Conservation (phyloP, 2,113 vertebrate species). For the Peromyscus maniculatus region DNA sequence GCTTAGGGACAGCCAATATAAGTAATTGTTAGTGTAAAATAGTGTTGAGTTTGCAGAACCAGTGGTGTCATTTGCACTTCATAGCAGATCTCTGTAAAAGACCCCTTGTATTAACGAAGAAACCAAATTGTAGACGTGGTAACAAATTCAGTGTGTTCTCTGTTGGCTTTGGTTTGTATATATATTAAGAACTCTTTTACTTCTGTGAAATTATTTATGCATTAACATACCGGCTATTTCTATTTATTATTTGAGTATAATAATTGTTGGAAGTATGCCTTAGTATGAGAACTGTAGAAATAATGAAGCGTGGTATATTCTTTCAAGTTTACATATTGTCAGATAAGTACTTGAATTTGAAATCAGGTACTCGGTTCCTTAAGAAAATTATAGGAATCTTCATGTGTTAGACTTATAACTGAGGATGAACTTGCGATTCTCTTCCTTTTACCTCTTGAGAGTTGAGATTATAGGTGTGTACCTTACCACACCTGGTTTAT, state of each 20-base stretch:
- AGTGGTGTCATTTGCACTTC: constrained; percentile 30
- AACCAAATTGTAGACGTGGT: constrained; percentile 22
- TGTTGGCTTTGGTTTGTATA: constrained; percentile 32
- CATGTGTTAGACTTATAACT: not conserved
- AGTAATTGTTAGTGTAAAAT: not conserved
- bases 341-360: constrained; percentile 55
- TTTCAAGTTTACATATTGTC: constrained; percentile 44
- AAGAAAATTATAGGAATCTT: constrained; percentile 29
- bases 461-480: not conserved
- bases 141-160: not conserved
- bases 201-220: not conserved
- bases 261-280: constrained; percentile 22
- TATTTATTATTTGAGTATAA: not conserved
- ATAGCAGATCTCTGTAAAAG: not conserved
- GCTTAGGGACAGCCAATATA: constrained; percentile 10
- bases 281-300: constrained; percentile 9
- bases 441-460: not conserved
- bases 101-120: constrained; percentile 30
- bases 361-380: constrained; percentile 18
- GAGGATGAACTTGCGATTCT: not conserved
- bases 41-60: not conserved
- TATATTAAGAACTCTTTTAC: not conserved
- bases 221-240: not conserved
- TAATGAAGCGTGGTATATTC: not conserved
- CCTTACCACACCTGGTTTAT: not conserved